A percentile compares a stretch with the other conserved stretches of the same genome.
Conservation (phyloP, 2,113 vertebrate species). For the Salvelinus alpinus region DNA sequence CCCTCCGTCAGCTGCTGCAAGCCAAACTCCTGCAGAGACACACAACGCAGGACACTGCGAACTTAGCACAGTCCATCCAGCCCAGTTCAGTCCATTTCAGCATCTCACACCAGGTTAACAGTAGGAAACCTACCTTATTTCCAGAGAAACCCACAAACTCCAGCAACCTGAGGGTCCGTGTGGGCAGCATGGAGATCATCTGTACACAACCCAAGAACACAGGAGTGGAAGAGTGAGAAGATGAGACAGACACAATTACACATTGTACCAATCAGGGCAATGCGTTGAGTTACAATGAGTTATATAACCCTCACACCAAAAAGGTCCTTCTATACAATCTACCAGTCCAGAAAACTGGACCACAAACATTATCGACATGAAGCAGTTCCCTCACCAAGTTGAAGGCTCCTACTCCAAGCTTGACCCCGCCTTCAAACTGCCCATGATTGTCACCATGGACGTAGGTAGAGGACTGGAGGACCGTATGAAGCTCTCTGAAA, state of each 20-base stretch:
- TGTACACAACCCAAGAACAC: conserved; percentile 38
- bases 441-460: conserved; percentile 84
- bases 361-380: background rate
- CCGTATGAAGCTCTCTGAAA: conserved; percentile 84
- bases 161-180: conserved; percentile 87
- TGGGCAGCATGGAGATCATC: conserved; percentile 95
- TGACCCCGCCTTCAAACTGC: conserved; percentile 94
- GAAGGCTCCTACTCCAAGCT: conserved; percentile 93
- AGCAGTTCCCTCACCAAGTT: conserved; percentile 82
- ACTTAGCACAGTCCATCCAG: background rate
- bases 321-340: no score
- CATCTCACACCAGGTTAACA: background rate
- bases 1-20: conserved; percentile 93
- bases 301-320: no score
- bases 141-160: conserved; percentile 98
- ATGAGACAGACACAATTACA: background rate
- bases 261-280: background rate
- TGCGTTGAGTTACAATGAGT: no score
- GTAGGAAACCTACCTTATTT: conserved; percentile 84
- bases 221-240: background rate
- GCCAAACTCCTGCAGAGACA: conserved; percentile 83
- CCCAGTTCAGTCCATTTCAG: background rate
- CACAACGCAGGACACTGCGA: background rate
- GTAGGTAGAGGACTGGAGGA: conserved; percentile 86
- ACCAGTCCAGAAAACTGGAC: no score